Evolutionary conservation across 2,888 invertebrate species (phyloP), one percentile per base, ranked within the genome.

Genomic region (Coenonympha glycerion): DNA sequence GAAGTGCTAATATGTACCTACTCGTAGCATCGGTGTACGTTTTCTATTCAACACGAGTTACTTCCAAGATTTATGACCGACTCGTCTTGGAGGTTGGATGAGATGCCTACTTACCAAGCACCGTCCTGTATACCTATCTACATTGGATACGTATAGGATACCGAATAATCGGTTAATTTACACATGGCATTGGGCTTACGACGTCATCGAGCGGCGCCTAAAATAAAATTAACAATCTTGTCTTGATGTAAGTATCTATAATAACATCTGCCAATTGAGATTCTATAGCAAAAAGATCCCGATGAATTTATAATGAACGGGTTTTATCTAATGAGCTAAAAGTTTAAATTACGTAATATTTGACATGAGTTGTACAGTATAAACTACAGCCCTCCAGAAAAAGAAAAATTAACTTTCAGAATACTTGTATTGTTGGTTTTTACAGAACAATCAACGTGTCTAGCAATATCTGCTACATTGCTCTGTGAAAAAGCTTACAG

Each of bases 31-130:
- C 22, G 50, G 30, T 6, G 24, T 44, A 26, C 44, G 54, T 57
- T 37, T 33, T 49, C 33, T 48, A 60, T 62, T 60, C 60, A 40
- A 21, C 37, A 52, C 56, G 51, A 56, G 60, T 56, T 41, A 47
- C 47, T 28, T 36, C 13, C 31, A 57, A 58, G 54, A 62, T 62
- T 60, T 57, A 59, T 51, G 55, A 57, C 52, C n/a, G n/a, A n/a
- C n/a, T 49, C 44, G 48, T 21, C 55, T 42, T 49, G 53, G 54
- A 59, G 55, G 56, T 49, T 56, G 30, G 36, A 56, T 8, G 13
- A 30, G 5, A 3, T 31, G 31, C 49, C 51, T 51, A 49, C 44
- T 49, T 16, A 16, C 19, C 15, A n/a, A n/a, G n/a, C n/a, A n/a
- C n/a, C n/a, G n/a, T n/a, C n/a, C n/a, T n/a, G n/a, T n/a, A n/a